These are phyloP conservation scores for Arctocebus calabarensis DNA, from an alignment of 2,797 vertebrate genomes.

Conservation along the genomic window DNA sequence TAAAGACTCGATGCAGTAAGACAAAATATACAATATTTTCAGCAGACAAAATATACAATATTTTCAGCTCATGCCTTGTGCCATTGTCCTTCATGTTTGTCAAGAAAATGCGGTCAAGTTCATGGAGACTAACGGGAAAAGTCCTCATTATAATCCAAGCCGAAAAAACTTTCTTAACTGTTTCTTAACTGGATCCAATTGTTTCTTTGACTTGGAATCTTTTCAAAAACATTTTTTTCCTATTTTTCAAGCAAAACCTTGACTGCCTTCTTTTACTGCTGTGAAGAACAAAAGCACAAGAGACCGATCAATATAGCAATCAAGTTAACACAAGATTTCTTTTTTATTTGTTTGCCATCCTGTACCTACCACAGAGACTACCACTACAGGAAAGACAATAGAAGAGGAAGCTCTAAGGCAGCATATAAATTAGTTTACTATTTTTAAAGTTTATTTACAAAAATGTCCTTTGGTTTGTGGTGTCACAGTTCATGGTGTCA, in stretches of 20 bases:
- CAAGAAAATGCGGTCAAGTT: background rate
- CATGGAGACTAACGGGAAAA: conserved; percentile 30
- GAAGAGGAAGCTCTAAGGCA: background rate
- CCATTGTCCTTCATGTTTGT: background rate
- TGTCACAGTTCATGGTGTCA: background rate
- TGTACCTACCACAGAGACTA: background rate
- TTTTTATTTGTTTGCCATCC: conserved; percentile 37
- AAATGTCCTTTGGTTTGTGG: background rate
- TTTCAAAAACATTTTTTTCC: background rate
- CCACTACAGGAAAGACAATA: background rate
- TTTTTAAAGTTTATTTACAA: conserved; percentile 46
- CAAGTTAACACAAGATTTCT: conserved; percentile 42
- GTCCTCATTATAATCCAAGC: background rate
- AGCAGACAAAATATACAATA: background rate
- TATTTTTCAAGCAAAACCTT: background rate
- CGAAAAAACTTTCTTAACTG: background rate
- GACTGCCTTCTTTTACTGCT: conserved; percentile 15
- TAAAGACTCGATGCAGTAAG: background rate
- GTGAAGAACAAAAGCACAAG: conserved; percentile 22
- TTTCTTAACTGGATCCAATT: conserved; percentile 21
- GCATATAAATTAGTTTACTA: background rate
- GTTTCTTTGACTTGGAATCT: background rate
- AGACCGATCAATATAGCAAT: conserved; percentile 49
- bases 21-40: background rate
- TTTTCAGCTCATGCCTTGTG: background rate